Percentiles rank a stretch among this genome's conserved stretches.
phyloP scores from a whole-genome alignment of 2,888 invertebrate species.

The Campoletis raptor region DNA sequence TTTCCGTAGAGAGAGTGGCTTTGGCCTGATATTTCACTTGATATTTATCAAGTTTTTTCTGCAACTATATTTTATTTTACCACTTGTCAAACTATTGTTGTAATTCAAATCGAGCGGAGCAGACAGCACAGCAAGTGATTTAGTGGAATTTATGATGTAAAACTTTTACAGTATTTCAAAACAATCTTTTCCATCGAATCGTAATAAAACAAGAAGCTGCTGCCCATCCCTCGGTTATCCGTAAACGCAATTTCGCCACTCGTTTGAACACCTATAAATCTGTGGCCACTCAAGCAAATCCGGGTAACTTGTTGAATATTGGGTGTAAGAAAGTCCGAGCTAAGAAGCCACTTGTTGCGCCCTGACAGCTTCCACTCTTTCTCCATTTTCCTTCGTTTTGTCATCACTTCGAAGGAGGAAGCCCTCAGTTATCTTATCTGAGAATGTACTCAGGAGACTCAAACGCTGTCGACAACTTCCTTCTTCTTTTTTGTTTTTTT shows the following conservation, averaged over 20 bases:
- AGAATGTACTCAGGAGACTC: conserved; percentile 74
- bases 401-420: conserved; percentile 58
- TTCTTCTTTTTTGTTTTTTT: conserved; percentile 36
- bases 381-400: conserved; percentile 64
- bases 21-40: too few relatives aligned
- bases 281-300: conserved; percentile 29
- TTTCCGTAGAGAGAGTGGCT: background rate
- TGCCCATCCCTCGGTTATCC: conserved; percentile 10
- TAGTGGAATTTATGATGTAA: conserved; percentile 67
- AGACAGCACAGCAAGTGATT: background rate
- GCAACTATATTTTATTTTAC: background rate
- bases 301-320: conserved; percentile 82
- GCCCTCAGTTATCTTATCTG: conserved; percentile 74
- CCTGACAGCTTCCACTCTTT: conserved; percentile 60
- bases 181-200: background rate
- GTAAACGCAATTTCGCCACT: conserved; percentile 2
- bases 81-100: background rate
- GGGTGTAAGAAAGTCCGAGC: conserved; percentile 81
- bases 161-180: background rate
- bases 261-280: conserved; percentile 6
- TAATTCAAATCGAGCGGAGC: background rate
- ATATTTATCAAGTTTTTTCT: background rate
- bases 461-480: conserved; percentile 63
- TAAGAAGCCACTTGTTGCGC: conserved; percentile 85
- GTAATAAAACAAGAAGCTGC: conserved; percentile 40